A percentile compares a stretch with the other conserved stretches of the same genome.
These are phyloP conservation scores for Glandiceps talaboti DNA, from an alignment of 53 echinoderm and acorn worm genomes.

Conservation along the genomic window DNA sequence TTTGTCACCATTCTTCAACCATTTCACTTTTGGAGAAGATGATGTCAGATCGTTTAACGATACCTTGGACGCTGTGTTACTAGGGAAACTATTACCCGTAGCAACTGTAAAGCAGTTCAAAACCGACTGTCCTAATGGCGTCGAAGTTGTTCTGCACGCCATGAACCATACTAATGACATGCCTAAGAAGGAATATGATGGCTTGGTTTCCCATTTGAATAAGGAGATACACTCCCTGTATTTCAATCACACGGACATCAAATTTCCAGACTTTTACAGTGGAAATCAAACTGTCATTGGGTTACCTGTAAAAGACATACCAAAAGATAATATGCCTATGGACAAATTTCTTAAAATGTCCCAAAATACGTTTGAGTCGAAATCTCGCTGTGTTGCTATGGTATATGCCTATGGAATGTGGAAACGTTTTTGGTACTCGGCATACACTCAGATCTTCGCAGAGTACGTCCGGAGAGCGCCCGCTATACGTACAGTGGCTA, in stretches of 20 bases:
- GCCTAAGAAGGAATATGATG: neutral
- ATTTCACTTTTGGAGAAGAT: neutral
- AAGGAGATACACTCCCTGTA: neutral
- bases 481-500: conserved; percentile 4
- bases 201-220: conserved; percentile 4
- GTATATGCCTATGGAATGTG: conserved; percentile 40
- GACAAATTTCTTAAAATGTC: conserved; percentile 18
- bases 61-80: conserved; percentile 17
- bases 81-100: conserved; percentile 20
- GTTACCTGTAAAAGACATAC: conserved; percentile 18
- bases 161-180: conserved; percentile 11
- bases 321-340: conserved; percentile 7
- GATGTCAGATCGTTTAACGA: conserved; percentile 10
- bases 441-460: neutral
- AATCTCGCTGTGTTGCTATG: conserved; percentile 23
- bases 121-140: conserved; percentile 17
- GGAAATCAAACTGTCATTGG: conserved; percentile 13
- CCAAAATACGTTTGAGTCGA: conserved; percentile 19
- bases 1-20: conserved; percentile 43
- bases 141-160: conserved; percentile 23
- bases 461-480: conserved; percentile 11
- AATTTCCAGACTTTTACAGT: neutral
- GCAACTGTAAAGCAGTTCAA: conserved; percentile 24
- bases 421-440: conserved; percentile 15
- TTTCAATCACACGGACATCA: conserved; percentile 13